Evolutionary conservation across 2,888 invertebrate genomes (phyloP), one percentile per base, ranked within the genome.

Genomic region (Thecophora atra): DNA sequence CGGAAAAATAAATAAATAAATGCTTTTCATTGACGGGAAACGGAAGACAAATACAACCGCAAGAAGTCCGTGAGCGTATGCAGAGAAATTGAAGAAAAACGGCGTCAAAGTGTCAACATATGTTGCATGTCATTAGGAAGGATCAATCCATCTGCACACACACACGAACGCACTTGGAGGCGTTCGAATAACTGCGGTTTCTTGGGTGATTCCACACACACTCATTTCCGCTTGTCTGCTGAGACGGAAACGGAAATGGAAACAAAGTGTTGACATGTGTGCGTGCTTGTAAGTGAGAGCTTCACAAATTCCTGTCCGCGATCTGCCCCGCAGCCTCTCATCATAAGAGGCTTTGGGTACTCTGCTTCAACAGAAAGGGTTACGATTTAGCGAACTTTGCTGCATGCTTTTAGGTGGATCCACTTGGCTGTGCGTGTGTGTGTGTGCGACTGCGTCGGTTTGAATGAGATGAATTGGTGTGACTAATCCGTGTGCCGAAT

Each of bases 181-280:
- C 28, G 54, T 54, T 21, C 11, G 47, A n/a, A 47, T 47, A 47
- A 1, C 17, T 47, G 47, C n/a, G 37, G 47, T 58, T 28, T 58
- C 58, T 54, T 54, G 54, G 21, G 54, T n/a, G n/a, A 15, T 2
- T 58, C 28, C 28, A 21, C 58, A 47, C 37, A 24, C 58, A 8
- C 26, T 58, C 28, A 26, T 28, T 26, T 58, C 54, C 54, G 67
- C 19, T 67, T 67, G 37, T 62, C 21, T 62, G 19, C 26, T 21
- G 73, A 74, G 76, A 76, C 80, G 83, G 82, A 83, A 84, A 79
- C 82, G 83, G 83, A 84, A 81, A 83, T 84, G 80, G 80, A 79
- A 82, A 79, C 83, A 82, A 83, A 83, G 82, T 83, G 84, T 80
- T 81, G 83, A 82, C 82, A 82, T 81, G 81, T 80, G 78, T 77